Percentiles rank a stretch among this genome's conserved stretches.
phyloP scores from a whole-genome alignment of 2,888 invertebrate species.

The Chrysopilus asiliformis region DNA sequence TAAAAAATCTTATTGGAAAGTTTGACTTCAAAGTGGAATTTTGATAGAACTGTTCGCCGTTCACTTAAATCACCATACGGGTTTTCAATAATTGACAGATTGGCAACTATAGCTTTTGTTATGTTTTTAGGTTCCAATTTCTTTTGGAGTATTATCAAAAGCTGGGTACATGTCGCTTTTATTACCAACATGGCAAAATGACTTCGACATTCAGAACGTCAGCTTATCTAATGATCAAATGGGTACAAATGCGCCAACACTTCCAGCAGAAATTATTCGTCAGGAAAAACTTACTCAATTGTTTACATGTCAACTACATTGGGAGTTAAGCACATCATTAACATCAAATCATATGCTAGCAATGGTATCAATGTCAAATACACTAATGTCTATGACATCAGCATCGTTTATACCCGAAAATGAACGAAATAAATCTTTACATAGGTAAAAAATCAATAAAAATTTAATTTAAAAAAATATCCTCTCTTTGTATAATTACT shows the following conservation, averaged over 20 bases:
- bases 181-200: constrained; percentile 74
- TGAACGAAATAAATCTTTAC: constrained; percentile 61
- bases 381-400: constrained; percentile 95
- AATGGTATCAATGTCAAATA: constrained; percentile 89
- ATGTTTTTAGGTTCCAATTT: constrained; percentile 56
- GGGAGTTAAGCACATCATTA: constrained; percentile 89
- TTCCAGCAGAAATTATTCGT: constrained; percentile 55
- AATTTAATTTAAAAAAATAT: background rate
- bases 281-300: constrained; percentile 67
- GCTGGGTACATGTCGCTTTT: constrained; percentile 90
- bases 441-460: constrained; percentile 41
- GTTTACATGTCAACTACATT: constrained; percentile 80
- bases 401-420: constrained; percentile 85
- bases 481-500: constrained; percentile 2
- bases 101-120: too few species aligned
- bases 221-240: constrained; percentile 17
- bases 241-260: constrained; percentile 7
- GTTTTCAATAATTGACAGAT: too few species aligned
- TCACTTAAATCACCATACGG: too few species aligned
- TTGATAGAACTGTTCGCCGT: too few species aligned
- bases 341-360: constrained; percentile 93
- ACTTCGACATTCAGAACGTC: constrained; percentile 30
- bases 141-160: constrained; percentile 93
- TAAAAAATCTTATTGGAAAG: too few species aligned
- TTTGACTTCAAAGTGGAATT: too few species aligned